These are phyloP conservation scores for Boloria selene DNA, from an alignment of 2,888 invertebrate species.

Conservation along the genomic window DNA sequence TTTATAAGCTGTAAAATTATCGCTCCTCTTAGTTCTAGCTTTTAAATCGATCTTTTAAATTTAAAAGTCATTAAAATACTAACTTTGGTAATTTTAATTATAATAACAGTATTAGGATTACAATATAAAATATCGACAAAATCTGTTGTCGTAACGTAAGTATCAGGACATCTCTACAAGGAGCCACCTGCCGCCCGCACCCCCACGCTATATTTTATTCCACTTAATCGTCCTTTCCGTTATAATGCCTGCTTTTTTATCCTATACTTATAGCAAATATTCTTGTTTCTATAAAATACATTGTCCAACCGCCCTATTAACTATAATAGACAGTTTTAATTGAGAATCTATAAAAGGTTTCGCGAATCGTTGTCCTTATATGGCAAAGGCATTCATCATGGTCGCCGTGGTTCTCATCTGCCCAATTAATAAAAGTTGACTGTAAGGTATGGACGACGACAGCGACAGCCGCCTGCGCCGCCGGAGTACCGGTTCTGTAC, in stretches of 20 bases:
- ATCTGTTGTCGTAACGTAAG: background rate
- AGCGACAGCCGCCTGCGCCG: conserved; percentile 61
- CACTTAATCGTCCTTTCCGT: conserved; percentile 81
- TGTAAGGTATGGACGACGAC: conserved; percentile 72
- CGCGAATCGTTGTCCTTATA: conserved; percentile 76
- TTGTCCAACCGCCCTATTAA: conserved; percentile 74
- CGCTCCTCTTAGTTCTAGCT: too few relatives aligned
- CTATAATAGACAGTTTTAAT: conserved; percentile 82
- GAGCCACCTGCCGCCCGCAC: conserved; percentile 80
- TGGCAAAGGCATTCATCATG: conserved; percentile 78
- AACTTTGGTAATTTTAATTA: background rate
- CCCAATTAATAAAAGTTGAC: conserved; percentile 82
- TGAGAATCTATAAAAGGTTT: conserved; percentile 83
- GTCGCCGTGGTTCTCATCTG: conserved; percentile 79
- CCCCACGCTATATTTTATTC: conserved; percentile 82
- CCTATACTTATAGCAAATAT: conserved; percentile 78
- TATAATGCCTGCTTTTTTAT: conserved; percentile 80
- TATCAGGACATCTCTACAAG: conserved; percentile 55
- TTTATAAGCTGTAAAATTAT: too few relatives aligned
- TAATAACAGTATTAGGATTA: background rate
- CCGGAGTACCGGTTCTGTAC: conserved; percentile 68
- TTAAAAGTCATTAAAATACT: too few relatives aligned
- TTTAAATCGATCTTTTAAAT: too few relatives aligned
- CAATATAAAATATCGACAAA: conserved; percentile 25
- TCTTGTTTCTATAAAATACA: conserved; percentile 74